phyloP scores from a whole-genome alignment of 2,888 invertebrate genomes.

The Laothoe populi region DNA sequence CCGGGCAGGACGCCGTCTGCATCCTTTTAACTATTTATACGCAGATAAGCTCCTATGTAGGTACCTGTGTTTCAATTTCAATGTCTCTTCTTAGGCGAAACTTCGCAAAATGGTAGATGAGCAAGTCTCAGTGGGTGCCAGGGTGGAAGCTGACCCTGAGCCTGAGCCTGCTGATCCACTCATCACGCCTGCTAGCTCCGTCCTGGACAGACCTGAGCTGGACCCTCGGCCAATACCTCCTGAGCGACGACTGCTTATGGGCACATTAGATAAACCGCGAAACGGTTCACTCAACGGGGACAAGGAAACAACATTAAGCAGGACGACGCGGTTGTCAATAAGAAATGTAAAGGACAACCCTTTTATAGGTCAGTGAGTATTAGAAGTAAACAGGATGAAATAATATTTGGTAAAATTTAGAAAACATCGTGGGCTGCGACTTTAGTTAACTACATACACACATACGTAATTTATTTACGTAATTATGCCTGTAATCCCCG shows the following conservation, averaged over 20 bases:
- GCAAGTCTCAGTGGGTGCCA: constrained; percentile 89
- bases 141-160: constrained; percentile 83
- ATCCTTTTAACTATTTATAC: too few species aligned
- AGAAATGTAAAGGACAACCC: constrained; percentile 82
- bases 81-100: constrained; percentile 87
- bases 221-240: constrained; percentile 72
- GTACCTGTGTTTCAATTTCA: too few species aligned
- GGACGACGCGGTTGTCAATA: constrained; percentile 62
- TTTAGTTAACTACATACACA: too few species aligned
- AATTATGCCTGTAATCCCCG: too few species aligned
- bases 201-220: constrained; percentile 64
- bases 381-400: neutral
- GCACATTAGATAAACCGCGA: constrained; percentile 73
- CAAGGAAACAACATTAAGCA: constrained; percentile 74
- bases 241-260: constrained; percentile 73
- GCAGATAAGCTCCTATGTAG: too few species aligned
- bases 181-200: constrained; percentile 81
- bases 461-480: too few species aligned
- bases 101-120: constrained; percentile 96
- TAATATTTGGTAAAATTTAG: too few species aligned
- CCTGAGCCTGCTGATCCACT: constrained; percentile 81
- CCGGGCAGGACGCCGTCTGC: too few species aligned
- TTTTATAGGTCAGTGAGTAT: constrained; percentile 65
- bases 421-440: too few species aligned
- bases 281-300: constrained; percentile 77